Evolutionary conservation across 2,113 vertebrate species (phyloP).

Genomic region (Marmota flaviventris): DNA sequence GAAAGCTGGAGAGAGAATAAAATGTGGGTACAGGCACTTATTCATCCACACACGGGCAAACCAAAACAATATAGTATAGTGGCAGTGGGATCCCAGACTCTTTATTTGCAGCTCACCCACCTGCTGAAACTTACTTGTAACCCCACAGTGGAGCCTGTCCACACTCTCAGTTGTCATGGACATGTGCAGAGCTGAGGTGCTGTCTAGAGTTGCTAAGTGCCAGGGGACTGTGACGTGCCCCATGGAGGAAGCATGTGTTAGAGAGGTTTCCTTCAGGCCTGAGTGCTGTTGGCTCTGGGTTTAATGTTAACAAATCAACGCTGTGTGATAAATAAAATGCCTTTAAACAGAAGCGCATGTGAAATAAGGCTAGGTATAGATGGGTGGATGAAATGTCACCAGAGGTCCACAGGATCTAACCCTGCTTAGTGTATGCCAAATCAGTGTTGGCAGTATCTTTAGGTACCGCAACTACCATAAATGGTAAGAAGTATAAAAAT

Average conservation of each 20-base stretch:
- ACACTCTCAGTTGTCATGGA: accelerated
- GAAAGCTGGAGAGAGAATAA: not conserved
- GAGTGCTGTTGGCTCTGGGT: not conserved
- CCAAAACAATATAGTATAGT: not conserved
- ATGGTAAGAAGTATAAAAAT: not conserved
- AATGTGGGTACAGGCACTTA: not conserved
- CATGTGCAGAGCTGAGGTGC: not conserved
- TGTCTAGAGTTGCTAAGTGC: not conserved
- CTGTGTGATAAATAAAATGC: not conserved
- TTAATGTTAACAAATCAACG: not conserved
- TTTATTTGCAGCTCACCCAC: not conserved
- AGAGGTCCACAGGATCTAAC: not conserved
- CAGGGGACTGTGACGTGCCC: not conserved
- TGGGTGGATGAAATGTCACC: not conserved
- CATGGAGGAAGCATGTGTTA: not conserved
- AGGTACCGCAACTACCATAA: accelerated
- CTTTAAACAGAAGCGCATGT: not conserved
- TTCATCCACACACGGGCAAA: not conserved
- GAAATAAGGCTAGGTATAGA: not conserved
- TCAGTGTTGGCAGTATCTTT: not conserved
- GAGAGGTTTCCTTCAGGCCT: accelerated
- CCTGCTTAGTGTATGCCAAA: accelerated
- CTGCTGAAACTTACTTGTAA: not conserved
- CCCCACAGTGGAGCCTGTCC: accelerated
- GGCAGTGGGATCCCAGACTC: not conserved